Evolutionary conservation across 2,797 vertebrate genomes (phyloP).

Genomic region (Cryptoblepharus egeriae): DNA sequence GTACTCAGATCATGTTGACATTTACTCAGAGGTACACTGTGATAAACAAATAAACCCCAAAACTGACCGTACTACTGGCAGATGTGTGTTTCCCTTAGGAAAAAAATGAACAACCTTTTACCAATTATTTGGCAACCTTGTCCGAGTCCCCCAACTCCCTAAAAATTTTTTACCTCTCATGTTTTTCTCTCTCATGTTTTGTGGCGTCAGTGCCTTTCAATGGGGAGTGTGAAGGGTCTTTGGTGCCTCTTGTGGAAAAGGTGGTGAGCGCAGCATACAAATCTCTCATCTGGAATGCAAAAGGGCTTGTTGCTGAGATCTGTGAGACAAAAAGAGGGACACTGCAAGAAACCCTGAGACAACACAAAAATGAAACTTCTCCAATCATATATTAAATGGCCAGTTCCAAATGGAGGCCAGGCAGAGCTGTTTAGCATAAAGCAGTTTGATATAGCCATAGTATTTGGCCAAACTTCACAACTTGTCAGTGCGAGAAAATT

Average conservation of each 20-base stretch:
- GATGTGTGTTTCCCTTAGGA: neutral
- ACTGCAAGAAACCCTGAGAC: neutral
- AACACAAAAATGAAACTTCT: neutral
- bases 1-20: neutral
- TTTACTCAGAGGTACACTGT: neutral
- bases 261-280: conserved; percentile 78
- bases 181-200: conserved; percentile 54
- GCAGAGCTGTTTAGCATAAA: neutral
- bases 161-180: neutral
- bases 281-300: conserved; percentile 72
- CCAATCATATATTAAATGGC: neutral
- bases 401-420: too few relatives aligned
- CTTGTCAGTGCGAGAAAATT: neutral
- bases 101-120: neutral
- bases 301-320: conserved; percentile 59
- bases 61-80: too few relatives aligned
- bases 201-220: conserved; percentile 52
- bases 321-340: conserved; percentile 46
- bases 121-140: too few relatives aligned
- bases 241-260: conserved; percentile 75
- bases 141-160: neutral
- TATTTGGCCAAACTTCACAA: neutral
- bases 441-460: neutral
- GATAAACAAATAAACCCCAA: neutral
- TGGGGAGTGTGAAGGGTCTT: conserved; percentile 73